Conservation (phyloP, 2,888 invertebrate species). For the Imbricaverruca yamaguchii region DNA sequence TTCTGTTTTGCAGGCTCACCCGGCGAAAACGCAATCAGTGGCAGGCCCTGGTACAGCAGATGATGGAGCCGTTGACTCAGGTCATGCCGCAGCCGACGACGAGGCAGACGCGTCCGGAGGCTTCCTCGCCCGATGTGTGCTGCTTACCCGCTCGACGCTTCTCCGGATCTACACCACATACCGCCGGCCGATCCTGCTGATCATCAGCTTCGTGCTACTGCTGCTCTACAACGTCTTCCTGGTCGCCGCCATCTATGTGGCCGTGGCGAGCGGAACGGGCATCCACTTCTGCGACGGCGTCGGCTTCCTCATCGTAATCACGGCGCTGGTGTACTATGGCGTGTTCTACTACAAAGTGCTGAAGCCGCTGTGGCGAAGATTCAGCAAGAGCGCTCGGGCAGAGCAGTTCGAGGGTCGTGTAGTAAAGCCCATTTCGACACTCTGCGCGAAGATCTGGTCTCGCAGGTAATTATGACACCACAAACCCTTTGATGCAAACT, state of each 20-base stretch:
- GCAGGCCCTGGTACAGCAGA: too few species aligned
- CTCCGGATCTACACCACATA: too few species aligned
- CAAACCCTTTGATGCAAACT: neutral
- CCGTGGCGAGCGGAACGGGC: neutral
- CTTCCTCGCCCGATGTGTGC: too few species aligned
- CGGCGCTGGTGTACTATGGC: slow-evolving; percentile 53
- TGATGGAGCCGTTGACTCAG: too few species aligned
- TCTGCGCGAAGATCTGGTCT: neutral
- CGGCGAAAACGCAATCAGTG: too few species aligned
- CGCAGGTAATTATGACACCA: neutral
- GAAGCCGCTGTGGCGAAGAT: neutral
- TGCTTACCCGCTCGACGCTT: too few species aligned
- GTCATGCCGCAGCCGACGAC: too few species aligned
- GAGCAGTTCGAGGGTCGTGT: neutral
- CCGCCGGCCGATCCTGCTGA: too few species aligned
- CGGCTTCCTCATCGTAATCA: slow-evolving; percentile 60
- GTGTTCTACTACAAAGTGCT: slow-evolving; percentile 54
- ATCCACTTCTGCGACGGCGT: slow-evolving; percentile 55
- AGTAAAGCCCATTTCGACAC: neutral
- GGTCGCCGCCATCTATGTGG: neutral
- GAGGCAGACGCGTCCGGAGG: too few species aligned
- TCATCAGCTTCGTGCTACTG: neutral
- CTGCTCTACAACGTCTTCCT: neutral
- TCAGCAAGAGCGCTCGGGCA: neutral
- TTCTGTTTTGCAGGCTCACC: too few species aligned